phyloP scores from a whole-genome alignment of 1,140 invertebrate species.

The Heliconius melpomene region DNA sequence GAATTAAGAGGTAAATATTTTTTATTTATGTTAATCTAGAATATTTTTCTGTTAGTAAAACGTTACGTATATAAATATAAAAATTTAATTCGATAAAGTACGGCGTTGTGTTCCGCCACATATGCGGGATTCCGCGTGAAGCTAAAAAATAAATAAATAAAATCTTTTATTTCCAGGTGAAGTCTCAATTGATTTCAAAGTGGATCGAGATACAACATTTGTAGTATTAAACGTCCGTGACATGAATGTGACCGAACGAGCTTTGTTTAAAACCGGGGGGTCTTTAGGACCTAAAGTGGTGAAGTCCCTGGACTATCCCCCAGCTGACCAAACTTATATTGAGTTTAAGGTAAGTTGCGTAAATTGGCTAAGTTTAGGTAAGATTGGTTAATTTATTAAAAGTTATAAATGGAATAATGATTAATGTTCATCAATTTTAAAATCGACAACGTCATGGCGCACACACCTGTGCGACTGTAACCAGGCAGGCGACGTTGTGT shows the following conservation, averaged over 20 bases:
- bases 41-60: too few species aligned
- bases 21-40: neutral
- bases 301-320: conserved; percentile 89
- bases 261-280: conserved; percentile 85
- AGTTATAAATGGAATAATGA: neutral
- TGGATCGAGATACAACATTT: conserved; percentile 92
- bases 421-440: too few species aligned
- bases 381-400: neutral
- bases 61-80: too few species aligned
- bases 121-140: neutral
- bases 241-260: conserved; percentile 92
- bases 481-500: too few species aligned
- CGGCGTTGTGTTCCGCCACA: too few species aligned
- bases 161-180: conserved; percentile 84
- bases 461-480: too few species aligned
- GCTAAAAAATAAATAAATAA: neutral
- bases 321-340: conserved; percentile 92
- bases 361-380: neutral
- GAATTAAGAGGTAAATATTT: conserved; percentile 88
- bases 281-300: conserved; percentile 88
- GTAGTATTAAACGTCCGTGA: conserved; percentile 95
- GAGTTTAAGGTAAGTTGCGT: conserved; percentile 85
- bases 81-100: too few species aligned
- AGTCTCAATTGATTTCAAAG: conserved; percentile 91
- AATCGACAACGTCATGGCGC: too few species aligned